Base-by-base conservation (phyloP, 2,797 vertebrate genomes). In the Notamacropus eugenii region DNA sequence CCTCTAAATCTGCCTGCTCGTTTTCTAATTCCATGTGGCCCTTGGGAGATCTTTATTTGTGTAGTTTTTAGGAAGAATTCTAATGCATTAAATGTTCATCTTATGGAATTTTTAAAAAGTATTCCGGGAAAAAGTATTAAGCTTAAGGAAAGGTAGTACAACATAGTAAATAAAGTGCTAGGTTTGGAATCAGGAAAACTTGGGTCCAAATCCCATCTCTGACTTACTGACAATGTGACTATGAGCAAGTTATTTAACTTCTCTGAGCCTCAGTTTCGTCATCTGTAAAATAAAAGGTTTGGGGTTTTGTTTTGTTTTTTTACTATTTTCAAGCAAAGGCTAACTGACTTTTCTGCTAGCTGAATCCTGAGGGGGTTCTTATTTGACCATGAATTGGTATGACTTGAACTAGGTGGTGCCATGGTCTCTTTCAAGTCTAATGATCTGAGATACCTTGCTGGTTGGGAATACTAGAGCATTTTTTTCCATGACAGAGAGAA, bases 401-500 rank as follows among this genome's bases (percentile, higher is more conserved):
- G 6, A 46, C 22, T 46, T 82, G n/a, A 9, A 24, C 19, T 40
- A 46, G 67, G 19, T 46, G n/a, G 5, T 2, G 5, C 8, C 11
- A 14, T 40, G n/a, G n/a, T 74, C n/a, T 19, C 6, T 74, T 40
- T n/a, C 67, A 40, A 74, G 8, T 74, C n/a, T 24, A 74, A 74
- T 40, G 67, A 74, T 74, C 6, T 74, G n/a, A 5, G n/a, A 40
- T 40, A 40, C 67, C n/a, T 74, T 74, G n/a, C 67, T 28, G 19
- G 28, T 11, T 27, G 91, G 58, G 92, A 74, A 92, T 95, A 9
- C 9, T 57, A 94, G 46, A 19, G 52, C 91, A 95, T 54, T 24
- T 94, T 97, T 95, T 95, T 94, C 55, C 58, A 13, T 55, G 9
- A 82, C 54, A 82, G 13, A 92, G 46, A 87, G 29, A 27, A 94